phyloP scores from a whole-genome alignment of 2,888 invertebrate genomes.

The Eristalinus aeneus region DNA sequence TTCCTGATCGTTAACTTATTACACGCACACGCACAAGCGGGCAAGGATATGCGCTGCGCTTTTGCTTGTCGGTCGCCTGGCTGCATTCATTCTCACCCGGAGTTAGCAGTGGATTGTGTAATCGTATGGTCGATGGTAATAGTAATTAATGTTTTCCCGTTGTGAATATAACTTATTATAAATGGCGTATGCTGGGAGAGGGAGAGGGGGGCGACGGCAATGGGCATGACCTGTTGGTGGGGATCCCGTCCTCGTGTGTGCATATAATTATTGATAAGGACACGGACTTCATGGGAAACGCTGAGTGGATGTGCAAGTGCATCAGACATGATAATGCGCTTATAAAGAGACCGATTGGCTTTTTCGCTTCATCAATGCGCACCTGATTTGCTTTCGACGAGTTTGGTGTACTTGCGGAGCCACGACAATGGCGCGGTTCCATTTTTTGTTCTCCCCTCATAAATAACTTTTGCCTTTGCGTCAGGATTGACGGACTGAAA shows the following conservation, averaged over 20 bases:
- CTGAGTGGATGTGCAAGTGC: not conserved
- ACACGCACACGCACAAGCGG: not conserved
- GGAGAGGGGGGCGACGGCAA: not conserved
- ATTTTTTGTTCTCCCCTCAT: not conserved
- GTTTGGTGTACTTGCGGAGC: not conserved
- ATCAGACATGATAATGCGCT: conserved; percentile 22
- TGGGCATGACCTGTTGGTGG: too few relatives aligned
- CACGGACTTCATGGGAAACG: not conserved
- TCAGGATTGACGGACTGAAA: not conserved
- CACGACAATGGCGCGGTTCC: not conserved
- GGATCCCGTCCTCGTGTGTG: not conserved
- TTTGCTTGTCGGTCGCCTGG: not conserved
- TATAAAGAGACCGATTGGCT: conserved; percentile 14
- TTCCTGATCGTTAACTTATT: conserved; percentile 64
- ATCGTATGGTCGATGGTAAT: conserved; percentile 6
- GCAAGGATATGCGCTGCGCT: not conserved
- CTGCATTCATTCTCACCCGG: not conserved
- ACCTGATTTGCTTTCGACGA: not conserved
- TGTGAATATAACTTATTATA: conserved; percentile 34
- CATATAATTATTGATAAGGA: not conserved
- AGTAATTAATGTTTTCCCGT: conserved; percentile 45
- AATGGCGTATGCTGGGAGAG: not conserved
- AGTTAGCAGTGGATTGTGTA: not conserved
- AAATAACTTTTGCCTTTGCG: not conserved
- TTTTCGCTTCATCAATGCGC: conserved; percentile 1